Conservation (phyloP, 2,797 vertebrate species). For the Microhierax caerulescens region DNA sequence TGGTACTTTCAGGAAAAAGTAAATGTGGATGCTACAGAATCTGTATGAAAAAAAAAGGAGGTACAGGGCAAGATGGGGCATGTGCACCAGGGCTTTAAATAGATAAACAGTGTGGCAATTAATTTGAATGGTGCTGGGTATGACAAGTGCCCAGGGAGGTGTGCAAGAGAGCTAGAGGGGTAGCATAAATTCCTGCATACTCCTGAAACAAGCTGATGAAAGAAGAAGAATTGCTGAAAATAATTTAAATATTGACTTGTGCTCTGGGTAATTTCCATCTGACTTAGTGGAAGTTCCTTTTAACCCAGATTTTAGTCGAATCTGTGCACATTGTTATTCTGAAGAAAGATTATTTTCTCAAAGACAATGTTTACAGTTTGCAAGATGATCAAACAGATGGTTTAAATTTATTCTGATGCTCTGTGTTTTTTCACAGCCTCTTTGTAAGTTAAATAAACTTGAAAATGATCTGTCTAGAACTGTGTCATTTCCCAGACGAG, state of each 20-base stretch:
- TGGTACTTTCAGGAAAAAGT: neutral
- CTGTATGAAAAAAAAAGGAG: neutral
- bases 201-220: neutral
- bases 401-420: slow-evolving; percentile 62
- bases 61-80: neutral
- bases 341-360: slow-evolving; percentile 44
- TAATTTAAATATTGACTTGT: slow-evolving; percentile 13
- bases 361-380: slow-evolving; percentile 51
- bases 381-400: slow-evolving; percentile 67
- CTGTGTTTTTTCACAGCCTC: slow-evolving; percentile 63
- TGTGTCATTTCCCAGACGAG: slow-evolving; percentile 33
- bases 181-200: neutral
- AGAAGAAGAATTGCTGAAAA: neutral
- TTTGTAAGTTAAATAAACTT: slow-evolving; percentile 67
- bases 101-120: neutral
- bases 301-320: slow-evolving; percentile 8
- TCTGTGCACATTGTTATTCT: slow-evolving; percentile 15
- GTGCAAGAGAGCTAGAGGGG: neutral
- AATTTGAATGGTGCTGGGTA: neutral
- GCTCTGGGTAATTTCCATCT: neutral
- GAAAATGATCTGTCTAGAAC: slow-evolving; percentile 56
- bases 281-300: neutral
- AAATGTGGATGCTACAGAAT: neutral
- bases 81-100: neutral
- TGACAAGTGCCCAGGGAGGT: neutral